Evolutionary conservation across 2,888 invertebrate species (phyloP).

Genomic region (Pristionchus arcanus): DNA sequence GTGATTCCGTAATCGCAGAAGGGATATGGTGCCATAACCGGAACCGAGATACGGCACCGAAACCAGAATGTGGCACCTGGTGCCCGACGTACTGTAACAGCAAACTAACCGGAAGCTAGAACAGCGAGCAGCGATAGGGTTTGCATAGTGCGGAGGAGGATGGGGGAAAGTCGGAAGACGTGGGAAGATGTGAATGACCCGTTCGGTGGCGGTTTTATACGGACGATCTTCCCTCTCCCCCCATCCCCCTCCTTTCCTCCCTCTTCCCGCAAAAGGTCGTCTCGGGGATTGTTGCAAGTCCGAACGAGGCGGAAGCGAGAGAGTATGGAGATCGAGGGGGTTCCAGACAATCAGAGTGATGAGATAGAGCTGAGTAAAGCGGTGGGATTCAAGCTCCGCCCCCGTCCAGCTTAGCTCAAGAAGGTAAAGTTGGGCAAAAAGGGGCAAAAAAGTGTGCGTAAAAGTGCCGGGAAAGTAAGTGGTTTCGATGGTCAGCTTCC

Average conservation of each 20-base stretch:
- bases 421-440: background rate
- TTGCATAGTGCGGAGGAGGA: background rate
- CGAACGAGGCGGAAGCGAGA: background rate
- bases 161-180: background rate
- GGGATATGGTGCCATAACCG: background rate
- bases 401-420: background rate
- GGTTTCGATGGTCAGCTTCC: background rate
- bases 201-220: conserved; percentile 27
- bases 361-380: conserved; percentile 22
- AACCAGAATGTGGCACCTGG: background rate
- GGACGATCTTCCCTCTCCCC: background rate
- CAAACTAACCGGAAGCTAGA: conserved; percentile 15
- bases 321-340: background rate
- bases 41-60: background rate
- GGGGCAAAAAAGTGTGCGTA: background rate
- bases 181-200: background rate
- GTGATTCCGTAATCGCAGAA: background rate
- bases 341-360: background rate
- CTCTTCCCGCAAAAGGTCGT: conserved; percentile 30
- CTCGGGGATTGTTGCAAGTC: conserved; percentile 31
- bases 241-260: background rate
- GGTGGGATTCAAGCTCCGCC: conserved; percentile 14
- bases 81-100: background rate
- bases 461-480: background rate
- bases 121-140: background rate